phyloP scores from a whole-genome alignment of 53 echinoderm and acorn worm species.

The Holothuria scabra region DNA sequence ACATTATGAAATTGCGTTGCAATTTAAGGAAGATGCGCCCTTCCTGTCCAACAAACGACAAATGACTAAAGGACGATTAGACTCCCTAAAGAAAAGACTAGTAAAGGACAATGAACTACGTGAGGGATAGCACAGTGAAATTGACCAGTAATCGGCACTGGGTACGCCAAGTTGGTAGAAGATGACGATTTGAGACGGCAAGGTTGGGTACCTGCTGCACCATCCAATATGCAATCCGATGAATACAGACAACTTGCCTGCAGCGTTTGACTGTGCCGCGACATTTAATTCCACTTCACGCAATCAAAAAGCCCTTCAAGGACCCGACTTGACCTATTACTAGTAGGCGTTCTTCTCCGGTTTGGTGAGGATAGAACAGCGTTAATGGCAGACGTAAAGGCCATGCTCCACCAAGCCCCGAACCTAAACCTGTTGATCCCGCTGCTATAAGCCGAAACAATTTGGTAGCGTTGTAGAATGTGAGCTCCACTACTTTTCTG shows the following conservation, averaged over 20 bases:
- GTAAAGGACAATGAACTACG: background rate
- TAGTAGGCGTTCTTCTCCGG: slow-evolving; percentile 34
- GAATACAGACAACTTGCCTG: slow-evolving; percentile 41
- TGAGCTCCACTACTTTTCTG: slow-evolving; percentile 43
- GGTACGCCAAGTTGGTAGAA: background rate
- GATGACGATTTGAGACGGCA: slow-evolving; percentile 3
- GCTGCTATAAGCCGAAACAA: slow-evolving; percentile 69
- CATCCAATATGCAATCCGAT: slow-evolving; percentile 30
- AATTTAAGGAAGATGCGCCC: background rate
- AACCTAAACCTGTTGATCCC: too few species aligned
- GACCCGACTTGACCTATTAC: slow-evolving; percentile 51
- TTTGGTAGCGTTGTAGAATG: background rate
- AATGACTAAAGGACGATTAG: background rate
- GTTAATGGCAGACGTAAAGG: slow-evolving; percentile 64
- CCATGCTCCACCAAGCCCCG: slow-evolving; percentile 76
- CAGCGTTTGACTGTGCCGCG: slow-evolving; percentile 37
- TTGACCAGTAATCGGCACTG: too few species aligned
- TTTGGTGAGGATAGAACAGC: slow-evolving; percentile 57
- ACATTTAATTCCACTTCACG: background rate
- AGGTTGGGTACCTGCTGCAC: slow-evolving; percentile 42
- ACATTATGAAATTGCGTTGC: slow-evolving; percentile 29
- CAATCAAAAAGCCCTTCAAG: slow-evolving; percentile 45
- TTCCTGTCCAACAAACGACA: background rate
- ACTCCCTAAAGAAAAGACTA: background rate
- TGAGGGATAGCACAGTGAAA: too few species aligned